These are phyloP conservation scores for Pyrocephalus nanus DNA, from an alignment of 2,797 vertebrate genomes.

Conservation along the genomic window DNA sequence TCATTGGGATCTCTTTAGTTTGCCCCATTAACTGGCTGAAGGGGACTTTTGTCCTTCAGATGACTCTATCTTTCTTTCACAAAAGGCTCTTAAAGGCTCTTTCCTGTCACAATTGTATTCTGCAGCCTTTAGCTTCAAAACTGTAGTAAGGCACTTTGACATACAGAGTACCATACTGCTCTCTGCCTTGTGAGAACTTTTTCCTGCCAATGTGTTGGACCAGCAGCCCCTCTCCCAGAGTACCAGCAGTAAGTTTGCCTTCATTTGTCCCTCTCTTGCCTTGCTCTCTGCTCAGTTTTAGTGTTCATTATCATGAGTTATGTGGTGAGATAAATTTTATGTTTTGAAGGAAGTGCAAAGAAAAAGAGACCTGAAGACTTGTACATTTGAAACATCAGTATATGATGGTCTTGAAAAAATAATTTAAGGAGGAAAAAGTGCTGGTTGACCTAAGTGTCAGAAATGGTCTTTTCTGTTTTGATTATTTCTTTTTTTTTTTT, in stretches of 20 bases:
- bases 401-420: not conserved
- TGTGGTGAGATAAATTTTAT: not conserved
- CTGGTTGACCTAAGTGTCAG: not conserved
- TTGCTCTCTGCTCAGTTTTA: not conserved
- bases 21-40: not conserved
- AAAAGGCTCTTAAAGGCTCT: not conserved
- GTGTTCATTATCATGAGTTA: not conserved
- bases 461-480: not conserved
- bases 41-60: not conserved
- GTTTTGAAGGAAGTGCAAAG: not conserved
- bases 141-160: not conserved
- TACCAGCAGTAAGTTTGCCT: not conserved
- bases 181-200: not conserved
- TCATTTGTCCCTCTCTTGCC: not conserved
- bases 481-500: too few relatives aligned
- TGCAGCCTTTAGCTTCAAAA: not conserved
- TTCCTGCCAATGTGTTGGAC: not conserved
- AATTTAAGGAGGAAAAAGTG: not conserved
- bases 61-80: not conserved
- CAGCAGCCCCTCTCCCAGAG: not conserved
- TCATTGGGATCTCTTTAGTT: not conserved
- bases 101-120: not conserved
- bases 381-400: not conserved
- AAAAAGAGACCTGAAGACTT: not conserved
- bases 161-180: not conserved